Evolutionary conservation across 2,797 vertebrate genomes (phyloP).

Genomic region (Gymnoscopelus microlampas): DNA sequence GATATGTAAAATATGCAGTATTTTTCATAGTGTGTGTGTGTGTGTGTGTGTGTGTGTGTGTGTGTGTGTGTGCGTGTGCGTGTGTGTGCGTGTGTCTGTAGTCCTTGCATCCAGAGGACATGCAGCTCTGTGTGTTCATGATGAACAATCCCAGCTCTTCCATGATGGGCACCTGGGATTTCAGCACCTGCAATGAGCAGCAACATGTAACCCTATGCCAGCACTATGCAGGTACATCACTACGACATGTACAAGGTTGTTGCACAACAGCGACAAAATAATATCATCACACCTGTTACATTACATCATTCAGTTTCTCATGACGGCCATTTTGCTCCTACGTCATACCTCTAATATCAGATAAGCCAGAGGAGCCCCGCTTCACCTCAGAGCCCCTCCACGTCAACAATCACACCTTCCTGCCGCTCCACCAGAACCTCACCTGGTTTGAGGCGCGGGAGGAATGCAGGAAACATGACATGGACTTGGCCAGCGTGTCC

Average conservation of each 20-base stretch:
- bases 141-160: conserved; percentile 85
- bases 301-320: too few species aligned
- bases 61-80: background rate
- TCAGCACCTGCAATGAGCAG: conserved; percentile 81
- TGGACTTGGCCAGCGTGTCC: conserved; percentile 90
- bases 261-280: too few species aligned
- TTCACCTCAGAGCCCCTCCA: conserved; percentile 61
- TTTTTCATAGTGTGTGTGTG: background rate
- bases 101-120: conserved; percentile 78
- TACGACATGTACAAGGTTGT: too few species aligned
- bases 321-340: too few species aligned
- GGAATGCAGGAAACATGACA: conserved; percentile 77
- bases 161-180: conserved; percentile 93
- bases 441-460: conserved; percentile 87
- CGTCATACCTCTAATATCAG: conserved; percentile 47
- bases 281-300: too few species aligned
- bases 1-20: background rate
- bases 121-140: conserved; percentile 86
- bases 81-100: conserved; percentile 51
- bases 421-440: conserved; percentile 84
- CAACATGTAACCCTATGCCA: conserved; percentile 87
- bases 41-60: background rate
- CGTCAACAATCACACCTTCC: conserved; percentile 83
- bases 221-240: conserved; percentile 82
- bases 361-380: conserved; percentile 72